A percentile compares a stretch with the other conserved stretches of the same genome.
These are phyloP conservation scores for Sorex fumeus DNA, from an alignment of 2,113 vertebrate genomes.

Conservation along the genomic window DNA sequence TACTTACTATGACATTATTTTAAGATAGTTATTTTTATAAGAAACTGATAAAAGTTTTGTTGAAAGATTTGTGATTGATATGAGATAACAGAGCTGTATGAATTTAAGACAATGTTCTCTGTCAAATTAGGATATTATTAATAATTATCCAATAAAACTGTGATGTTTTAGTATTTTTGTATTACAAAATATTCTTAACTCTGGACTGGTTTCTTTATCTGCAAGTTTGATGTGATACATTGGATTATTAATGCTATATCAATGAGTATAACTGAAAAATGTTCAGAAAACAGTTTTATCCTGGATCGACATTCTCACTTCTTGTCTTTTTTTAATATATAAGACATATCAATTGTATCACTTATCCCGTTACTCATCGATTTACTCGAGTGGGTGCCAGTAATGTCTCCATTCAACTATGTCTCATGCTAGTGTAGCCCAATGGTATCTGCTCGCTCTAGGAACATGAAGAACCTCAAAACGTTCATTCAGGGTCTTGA, in stretches of 20 bases:
- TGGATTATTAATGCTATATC: background rate
- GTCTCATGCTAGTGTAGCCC: too few species aligned
- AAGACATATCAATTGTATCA: too few species aligned
- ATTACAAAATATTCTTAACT: slow-evolving; percentile 29
- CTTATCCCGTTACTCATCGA: too few species aligned
- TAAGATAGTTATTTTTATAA: background rate
- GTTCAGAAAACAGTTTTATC: background rate
- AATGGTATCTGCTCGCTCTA: too few species aligned
- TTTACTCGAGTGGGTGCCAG: too few species aligned
- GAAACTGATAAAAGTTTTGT: background rate
- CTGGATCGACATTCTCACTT: background rate
- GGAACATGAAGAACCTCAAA: too few species aligned
- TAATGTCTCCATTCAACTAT: too few species aligned
- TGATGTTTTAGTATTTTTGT: slow-evolving; percentile 19
- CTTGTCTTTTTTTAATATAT: too few species aligned
- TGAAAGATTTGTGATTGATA: background rate
- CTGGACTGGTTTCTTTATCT: slow-evolving; percentile 9
- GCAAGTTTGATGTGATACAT: slow-evolving; percentile 44
- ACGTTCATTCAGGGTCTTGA: too few species aligned
- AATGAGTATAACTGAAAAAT: slow-evolving; percentile 5
- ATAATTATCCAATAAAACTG: background rate
- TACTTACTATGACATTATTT: background rate
- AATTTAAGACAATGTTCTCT: background rate
- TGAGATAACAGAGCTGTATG: background rate
- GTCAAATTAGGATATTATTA: background rate